Evolutionary conservation across 2,113 vertebrate species (phyloP).

Genomic region (Gopherus evgoodei): DNA sequence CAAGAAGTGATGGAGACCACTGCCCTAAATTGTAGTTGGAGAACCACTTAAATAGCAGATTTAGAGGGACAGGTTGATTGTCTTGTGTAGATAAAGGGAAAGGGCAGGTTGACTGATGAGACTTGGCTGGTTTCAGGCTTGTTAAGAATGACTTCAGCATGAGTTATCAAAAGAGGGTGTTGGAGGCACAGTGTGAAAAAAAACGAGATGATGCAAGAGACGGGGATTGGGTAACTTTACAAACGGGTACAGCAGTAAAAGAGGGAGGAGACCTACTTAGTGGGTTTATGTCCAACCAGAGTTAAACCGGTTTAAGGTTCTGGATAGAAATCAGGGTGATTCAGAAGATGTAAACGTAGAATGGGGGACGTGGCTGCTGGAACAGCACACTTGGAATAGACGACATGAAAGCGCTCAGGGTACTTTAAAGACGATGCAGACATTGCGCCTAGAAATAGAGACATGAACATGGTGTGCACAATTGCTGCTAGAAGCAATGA

Average conservation of each 20-base stretch:
- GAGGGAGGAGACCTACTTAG: not conserved
- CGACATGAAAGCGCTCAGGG: not conserved
- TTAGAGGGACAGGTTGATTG: constrained; percentile 4
- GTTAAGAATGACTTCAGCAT: not conserved
- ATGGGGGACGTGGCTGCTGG: not conserved
- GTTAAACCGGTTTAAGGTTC: not conserved
- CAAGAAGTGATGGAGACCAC: too few relatives aligned
- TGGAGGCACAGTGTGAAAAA: not conserved
- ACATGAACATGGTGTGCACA: not conserved
- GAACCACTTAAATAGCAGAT: constrained; percentile 11
- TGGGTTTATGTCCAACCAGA: not conserved
- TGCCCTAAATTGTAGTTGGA: not conserved
- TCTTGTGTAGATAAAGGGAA: not conserved
- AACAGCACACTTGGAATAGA: not conserved
- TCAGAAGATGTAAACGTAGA: not conserved
- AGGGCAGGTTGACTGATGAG: not conserved
- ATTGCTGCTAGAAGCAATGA: constrained; percentile 14
- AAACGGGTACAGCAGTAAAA: not conserved
- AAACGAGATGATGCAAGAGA: constrained; percentile 28
- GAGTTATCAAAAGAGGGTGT: not conserved
- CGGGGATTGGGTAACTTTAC: constrained; percentile 43
- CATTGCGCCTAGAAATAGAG: constrained; percentile 5
- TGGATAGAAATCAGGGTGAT: not conserved
- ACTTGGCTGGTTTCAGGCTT: not conserved
- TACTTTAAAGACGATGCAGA: not conserved